phyloP scores from a whole-genome alignment of 2,888 invertebrate genomes.

The Dugesia japonica region DNA sequence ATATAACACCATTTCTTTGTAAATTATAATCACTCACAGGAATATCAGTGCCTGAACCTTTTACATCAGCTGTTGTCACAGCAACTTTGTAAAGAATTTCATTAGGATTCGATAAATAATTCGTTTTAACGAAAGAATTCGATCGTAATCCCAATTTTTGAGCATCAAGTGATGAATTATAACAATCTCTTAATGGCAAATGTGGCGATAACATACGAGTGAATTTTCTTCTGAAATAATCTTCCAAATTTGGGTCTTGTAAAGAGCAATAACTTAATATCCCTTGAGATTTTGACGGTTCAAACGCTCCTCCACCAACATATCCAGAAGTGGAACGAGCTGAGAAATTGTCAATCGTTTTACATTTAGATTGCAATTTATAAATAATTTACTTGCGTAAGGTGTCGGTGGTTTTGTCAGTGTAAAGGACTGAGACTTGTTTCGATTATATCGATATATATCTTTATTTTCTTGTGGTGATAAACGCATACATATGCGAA shows the following conservation, averaged over 20 bases:
- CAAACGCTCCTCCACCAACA: slow-evolving; percentile 25
- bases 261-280: slow-evolving; percentile 30
- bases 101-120: slow-evolving; percentile 2
- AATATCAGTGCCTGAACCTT: slow-evolving; percentile 44
- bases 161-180: slow-evolving; percentile 23
- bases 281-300: not conserved
- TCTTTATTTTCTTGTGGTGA: not conserved
- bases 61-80: slow-evolving; percentile 43
- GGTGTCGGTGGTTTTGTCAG: slow-evolving; percentile 30
- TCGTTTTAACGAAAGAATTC: not conserved
- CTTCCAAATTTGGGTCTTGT: slow-evolving; percentile 32
- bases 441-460: not conserved
- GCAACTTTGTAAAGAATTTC: slow-evolving; percentile 42
- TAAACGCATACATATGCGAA: slow-evolving; percentile 39
- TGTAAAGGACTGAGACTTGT: slow-evolving; percentile 1
- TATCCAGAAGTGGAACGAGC: slow-evolving; percentile 24
- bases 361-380: not conserved
- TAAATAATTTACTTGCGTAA: slow-evolving; percentile 24
- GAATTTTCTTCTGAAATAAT: slow-evolving; percentile 33
- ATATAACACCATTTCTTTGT: not conserved
- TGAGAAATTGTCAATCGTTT: not conserved
- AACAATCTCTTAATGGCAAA: slow-evolving; percentile 12
- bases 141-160: slow-evolving; percentile 27
- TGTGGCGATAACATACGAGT: not conserved
- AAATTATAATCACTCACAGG: slow-evolving; percentile 38